Percentiles rank a stretch among this genome's conserved stretches.
Conservation (phyloP, 2,113 vertebrate genomes). For the Steatornis caripensis region DNA sequence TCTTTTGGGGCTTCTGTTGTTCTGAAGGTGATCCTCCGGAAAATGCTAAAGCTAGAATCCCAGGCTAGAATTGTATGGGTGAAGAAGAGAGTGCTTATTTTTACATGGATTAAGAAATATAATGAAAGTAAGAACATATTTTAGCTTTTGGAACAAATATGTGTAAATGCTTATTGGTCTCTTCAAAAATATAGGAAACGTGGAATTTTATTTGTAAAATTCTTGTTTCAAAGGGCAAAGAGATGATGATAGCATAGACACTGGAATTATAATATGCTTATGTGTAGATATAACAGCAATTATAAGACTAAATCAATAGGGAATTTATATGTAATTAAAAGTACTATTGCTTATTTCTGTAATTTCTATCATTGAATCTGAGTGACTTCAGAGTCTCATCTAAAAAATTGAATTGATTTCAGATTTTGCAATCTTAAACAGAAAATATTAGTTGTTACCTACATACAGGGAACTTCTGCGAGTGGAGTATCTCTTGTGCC, state of each 20-base stretch:
- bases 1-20: not conserved
- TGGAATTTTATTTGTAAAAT: not conserved
- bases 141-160: not conserved
- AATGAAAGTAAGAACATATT: not conserved
- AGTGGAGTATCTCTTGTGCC: not conserved
- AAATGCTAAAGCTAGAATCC: not conserved
- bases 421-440: not conserved
- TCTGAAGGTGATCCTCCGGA: not conserved
- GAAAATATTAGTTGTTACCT: not conserved
- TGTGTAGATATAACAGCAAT: not conserved
- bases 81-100: not conserved
- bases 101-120: not conserved
- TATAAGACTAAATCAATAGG: not conserved
- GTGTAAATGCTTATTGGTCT: not conserved
- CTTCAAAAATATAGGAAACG: not conserved
- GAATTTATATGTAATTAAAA: not conserved
- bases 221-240: not conserved
- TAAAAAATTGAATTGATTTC: not conserved
- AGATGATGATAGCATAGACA: not conserved
- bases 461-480: not conserved
- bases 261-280: not conserved
- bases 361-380: not conserved
- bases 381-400: not conserved
- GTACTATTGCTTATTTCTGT: not conserved
- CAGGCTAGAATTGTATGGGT: not conserved